phyloP scores from a whole-genome alignment of 2,888 invertebrate species.

The Drosophila austrosaltans region DNA sequence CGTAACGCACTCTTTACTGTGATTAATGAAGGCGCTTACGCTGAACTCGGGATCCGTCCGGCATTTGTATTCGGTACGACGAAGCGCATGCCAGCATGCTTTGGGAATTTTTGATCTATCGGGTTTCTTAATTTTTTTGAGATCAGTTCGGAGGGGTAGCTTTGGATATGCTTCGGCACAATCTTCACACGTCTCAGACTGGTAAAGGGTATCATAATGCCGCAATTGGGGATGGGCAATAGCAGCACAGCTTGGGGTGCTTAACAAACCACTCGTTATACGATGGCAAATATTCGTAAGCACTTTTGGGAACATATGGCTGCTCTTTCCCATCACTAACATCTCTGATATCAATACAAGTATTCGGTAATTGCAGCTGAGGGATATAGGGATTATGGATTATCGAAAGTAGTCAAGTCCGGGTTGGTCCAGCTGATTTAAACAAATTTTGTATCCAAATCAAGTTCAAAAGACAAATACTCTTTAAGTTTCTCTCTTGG shows the following conservation, averaged over 20 bases:
- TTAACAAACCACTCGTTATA: not conserved
- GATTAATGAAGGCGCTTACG: conserved; percentile 43
- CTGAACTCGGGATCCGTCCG: conserved; percentile 61
- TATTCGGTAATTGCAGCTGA: not conserved
- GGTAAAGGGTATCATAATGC: conserved; percentile 37
- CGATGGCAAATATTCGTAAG: not conserved
- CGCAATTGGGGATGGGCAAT: conserved; percentile 14
- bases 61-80: conserved; percentile 65
- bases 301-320: not conserved
- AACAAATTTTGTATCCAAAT: not conserved
- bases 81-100: conserved; percentile 61
- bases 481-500: not conserved
- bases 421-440: too few relatives aligned
- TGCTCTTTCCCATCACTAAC: not conserved
- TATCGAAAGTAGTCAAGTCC: not conserved
- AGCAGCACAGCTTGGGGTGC: not conserved
- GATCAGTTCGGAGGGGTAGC: not conserved
- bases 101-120: conserved; percentile 34
- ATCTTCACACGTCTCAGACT: conserved; percentile 46
- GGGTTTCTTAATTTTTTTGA: conserved; percentile 11
- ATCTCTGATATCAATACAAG: not conserved
- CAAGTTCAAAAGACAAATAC: not conserved
- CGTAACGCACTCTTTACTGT: conserved; percentile 31
- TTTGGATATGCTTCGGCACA: conserved; percentile 33
- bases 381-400: not conserved